Percentiles rank a stretch among this genome's conserved stretches.
phyloP scores from a whole-genome alignment of 2,797 vertebrate species.

The Ficedula albicollis region DNA sequence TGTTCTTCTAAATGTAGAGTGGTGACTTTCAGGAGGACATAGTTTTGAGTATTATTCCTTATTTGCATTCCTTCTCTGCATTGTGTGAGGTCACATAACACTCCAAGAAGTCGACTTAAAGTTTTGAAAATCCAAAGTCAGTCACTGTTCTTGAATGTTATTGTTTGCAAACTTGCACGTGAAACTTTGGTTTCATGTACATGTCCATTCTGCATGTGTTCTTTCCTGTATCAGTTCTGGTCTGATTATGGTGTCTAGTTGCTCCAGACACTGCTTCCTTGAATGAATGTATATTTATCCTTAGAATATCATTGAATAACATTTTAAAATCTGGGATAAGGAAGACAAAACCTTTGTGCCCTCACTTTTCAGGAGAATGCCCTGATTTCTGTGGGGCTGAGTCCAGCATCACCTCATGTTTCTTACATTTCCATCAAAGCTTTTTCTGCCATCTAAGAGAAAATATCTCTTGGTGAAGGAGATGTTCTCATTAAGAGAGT shows the following conservation, averaged over 20 bases:
- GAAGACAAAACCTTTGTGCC: not conserved
- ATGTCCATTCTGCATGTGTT: not conserved
- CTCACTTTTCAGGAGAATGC: not conserved
- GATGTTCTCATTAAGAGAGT: not conserved
- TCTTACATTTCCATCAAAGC: not conserved
- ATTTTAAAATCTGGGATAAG: not conserved
- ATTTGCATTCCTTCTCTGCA: not conserved
- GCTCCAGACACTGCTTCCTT: not conserved
- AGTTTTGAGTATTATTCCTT: not conserved
- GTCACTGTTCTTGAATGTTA: not conserved
- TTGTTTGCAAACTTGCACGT: not conserved
- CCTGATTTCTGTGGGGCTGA: not conserved
- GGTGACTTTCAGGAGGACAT: not conserved
- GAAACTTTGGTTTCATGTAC: not conserved
- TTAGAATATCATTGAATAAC: not conserved
- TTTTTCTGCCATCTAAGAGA: not conserved
- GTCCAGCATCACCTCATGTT: not conserved
- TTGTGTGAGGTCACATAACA: not conserved
- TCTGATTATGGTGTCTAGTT: not conserved
- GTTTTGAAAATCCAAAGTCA: not conserved
- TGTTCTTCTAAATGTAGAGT: not conserved
- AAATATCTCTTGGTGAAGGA: not conserved
- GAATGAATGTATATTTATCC: not conserved
- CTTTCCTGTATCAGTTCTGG: not conserved
- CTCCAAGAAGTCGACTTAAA: not conserved